Evolutionary conservation across 2,888 invertebrate species (phyloP).

Genomic region (Nephrotoma guestfalica): DNA sequence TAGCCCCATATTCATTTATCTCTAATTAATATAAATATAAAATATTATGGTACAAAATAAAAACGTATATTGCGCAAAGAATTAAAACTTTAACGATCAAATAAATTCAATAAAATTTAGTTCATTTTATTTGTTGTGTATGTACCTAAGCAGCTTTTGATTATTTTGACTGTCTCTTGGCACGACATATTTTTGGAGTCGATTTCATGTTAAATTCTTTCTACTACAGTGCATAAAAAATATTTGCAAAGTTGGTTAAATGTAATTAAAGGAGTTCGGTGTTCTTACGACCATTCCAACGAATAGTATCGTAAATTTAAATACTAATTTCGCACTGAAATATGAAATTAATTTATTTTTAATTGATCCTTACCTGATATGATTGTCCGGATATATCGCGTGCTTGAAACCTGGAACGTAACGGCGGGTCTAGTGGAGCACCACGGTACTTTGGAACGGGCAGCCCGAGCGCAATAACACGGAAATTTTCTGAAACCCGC

Average conservation of each 20-base stretch:
- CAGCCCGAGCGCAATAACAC: conserved; percentile 83
- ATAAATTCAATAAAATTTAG: neutral
- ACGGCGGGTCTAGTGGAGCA: conserved; percentile 89
- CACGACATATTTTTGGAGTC: neutral
- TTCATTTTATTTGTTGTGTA: neutral
- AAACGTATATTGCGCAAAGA: neutral
- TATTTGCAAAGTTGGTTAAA: neutral
- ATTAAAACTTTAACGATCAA: neutral
- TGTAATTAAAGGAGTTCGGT: neutral
- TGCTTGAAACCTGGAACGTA: conserved; percentile 89
- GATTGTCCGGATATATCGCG: conserved; percentile 50
- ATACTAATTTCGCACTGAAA: neutral
- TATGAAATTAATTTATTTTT: neutral
- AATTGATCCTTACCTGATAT: conserved; percentile 17
- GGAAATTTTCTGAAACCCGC: conserved; percentile 81
- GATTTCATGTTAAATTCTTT: neutral
- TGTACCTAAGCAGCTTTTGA: neutral
- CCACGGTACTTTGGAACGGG: conserved; percentile 81
- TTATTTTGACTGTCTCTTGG: neutral
- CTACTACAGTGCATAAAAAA: neutral
- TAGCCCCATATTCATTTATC: neutral
- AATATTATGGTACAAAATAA: neutral
- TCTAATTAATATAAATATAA: neutral
- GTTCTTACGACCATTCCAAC: neutral
- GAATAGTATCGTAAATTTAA: neutral